phyloP scores from a whole-genome alignment of 2,113 vertebrate species.

The Rhipidura dahli region DNA sequence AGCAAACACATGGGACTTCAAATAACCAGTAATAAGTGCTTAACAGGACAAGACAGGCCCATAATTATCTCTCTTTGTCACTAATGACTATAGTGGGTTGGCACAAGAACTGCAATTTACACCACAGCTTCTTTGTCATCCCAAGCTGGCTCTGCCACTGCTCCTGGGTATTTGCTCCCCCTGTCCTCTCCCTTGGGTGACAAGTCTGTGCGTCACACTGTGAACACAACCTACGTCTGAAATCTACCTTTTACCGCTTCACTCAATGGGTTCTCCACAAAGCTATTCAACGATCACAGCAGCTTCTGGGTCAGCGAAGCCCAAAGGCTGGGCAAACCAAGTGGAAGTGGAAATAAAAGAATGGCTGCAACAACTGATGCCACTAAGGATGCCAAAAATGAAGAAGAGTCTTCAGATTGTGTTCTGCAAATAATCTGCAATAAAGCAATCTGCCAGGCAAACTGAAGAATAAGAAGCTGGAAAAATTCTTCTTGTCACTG shows the following conservation, averaged over 20 bases:
- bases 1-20: not conserved
- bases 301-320: not conserved
- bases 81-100: not conserved
- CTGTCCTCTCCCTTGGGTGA: not conserved
- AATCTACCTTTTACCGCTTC: not conserved
- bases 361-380: not conserved
- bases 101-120: not conserved
- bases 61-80: not conserved
- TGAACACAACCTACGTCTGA: not conserved
- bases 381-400: not conserved
- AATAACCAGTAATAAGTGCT: constrained; percentile 5
- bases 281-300: rapidly evolving
- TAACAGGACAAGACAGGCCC: not conserved
- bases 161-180: not conserved
- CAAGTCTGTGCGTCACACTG: not conserved
- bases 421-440: not conserved
- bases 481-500: not conserved
- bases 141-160: not conserved
- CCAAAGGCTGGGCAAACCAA: rapidly evolving
- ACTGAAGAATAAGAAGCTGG: not conserved
- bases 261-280: not conserved
- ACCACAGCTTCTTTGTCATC: not conserved
- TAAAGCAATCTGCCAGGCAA: not conserved
- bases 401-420: not conserved
- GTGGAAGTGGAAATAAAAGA: not conserved